Evolutionary conservation across 2,113 vertebrate genomes (phyloP).

Genomic region (Pseudorectes ferrugineus): DNA sequence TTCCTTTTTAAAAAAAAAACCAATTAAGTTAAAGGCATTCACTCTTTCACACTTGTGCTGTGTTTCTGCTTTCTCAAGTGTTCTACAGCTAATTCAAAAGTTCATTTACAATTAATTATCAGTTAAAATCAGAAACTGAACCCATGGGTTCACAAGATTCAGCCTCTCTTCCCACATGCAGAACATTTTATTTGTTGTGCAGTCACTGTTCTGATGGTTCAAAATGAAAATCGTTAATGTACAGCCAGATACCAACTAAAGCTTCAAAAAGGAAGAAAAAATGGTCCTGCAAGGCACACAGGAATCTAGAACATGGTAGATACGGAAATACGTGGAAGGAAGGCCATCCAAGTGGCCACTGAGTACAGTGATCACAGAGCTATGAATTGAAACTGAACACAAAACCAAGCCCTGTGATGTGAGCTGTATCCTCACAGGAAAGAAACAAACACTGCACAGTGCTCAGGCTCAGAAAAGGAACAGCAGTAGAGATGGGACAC

Average conservation of each 20-base stretch:
- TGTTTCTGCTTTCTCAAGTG: background rate
- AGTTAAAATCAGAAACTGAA: background rate
- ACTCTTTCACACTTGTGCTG: rapidly evolving
- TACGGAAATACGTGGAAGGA: rapidly evolving
- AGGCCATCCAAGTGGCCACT: rapidly evolving
- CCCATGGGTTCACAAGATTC: background rate
- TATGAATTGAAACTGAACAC: background rate
- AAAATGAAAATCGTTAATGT: rapidly evolving
- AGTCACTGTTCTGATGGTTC: background rate
- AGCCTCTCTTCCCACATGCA: rapidly evolving
- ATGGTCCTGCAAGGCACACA: rapidly evolving
- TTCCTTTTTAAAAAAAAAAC: background rate
- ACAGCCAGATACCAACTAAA: background rate
- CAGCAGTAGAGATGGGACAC: rapidly evolving
- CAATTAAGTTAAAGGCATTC: background rate
- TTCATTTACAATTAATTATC: background rate
- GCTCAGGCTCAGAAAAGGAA: rapidly evolving
- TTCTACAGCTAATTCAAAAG: background rate
- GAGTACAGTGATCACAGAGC: rapidly evolving
- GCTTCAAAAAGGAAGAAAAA: background rate
- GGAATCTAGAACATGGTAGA: rapidly evolving
- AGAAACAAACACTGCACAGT: rapidly evolving
- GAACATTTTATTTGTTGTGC: rapidly evolving
- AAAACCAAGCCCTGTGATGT: rapidly evolving
- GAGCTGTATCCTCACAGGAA: background rate